These are phyloP conservation scores for Cinara cedri DNA, from an alignment of 2,888 invertebrate genomes.

Conservation along the genomic window DNA sequence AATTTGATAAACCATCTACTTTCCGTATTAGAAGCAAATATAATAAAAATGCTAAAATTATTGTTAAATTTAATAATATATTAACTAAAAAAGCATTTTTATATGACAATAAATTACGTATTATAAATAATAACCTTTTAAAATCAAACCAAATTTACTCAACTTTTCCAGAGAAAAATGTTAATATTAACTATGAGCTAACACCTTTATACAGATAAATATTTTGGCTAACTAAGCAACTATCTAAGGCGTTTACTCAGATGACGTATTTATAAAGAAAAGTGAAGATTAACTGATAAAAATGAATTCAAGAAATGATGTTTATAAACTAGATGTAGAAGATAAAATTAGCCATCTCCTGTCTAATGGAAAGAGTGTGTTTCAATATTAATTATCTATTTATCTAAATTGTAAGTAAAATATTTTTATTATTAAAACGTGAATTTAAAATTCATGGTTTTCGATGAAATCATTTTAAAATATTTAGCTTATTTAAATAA, in stretches of 20 bases:
- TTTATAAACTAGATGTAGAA: neutral
- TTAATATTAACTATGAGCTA: neutral
- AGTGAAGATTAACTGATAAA: neutral
- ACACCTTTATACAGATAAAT: neutral
- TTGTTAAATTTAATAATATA: no score
- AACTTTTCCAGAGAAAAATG: neutral
- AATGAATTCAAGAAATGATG: neutral
- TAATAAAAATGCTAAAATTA: no score
- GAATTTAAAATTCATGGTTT: neutral
- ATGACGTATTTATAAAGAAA: neutral
- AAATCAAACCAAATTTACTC: no score
- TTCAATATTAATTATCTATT: neutral
- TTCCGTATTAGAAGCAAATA: no score
- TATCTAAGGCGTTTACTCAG: neutral
- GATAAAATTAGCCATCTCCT: no score
- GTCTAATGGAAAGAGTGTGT: neutral
- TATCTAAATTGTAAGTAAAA: neutral
- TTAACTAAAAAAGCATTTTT: no score
- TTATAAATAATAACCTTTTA: no score
- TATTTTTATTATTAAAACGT: neutral
- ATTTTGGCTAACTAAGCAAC: neutral
- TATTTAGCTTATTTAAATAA: neutral
- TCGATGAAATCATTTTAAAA: neutral
- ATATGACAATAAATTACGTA: no score
- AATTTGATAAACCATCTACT: no score